Evolutionary conservation across 53 echinoderm and acorn worm species (phyloP).

Genomic region (Holothuria leucospilota): DNA sequence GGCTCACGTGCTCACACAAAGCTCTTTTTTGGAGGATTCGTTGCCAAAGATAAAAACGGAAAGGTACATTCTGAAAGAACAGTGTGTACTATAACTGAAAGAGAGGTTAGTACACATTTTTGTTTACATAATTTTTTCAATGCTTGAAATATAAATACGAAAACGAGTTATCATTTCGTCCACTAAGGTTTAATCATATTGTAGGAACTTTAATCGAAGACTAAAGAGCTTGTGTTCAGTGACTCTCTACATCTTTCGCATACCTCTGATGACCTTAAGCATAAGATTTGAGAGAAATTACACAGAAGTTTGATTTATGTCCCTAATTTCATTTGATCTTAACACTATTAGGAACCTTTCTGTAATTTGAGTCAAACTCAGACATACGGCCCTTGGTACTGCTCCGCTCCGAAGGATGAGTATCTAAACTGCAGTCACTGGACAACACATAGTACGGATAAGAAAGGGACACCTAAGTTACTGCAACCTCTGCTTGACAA

Average conservation of each 20-base stretch:
- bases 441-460: constrained; percentile 8
- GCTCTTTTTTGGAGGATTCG: constrained; percentile 3
- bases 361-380: constrained; percentile 12
- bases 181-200: no score
- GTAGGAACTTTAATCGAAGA: no score
- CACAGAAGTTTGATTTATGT: no score
- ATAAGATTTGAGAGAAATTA: no score
- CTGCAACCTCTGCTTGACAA: neutral
- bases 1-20: neutral
- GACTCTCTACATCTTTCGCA: no score
- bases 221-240: no score
- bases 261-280: no score
- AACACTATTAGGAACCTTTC: neutral
- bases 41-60: neutral
- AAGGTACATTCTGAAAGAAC: neutral
- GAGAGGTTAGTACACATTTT: neutral
- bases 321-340: no score
- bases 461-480: neutral
- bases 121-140: no score
- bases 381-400: constrained; percentile 13
- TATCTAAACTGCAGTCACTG: constrained; percentile 19
- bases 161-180: no score
- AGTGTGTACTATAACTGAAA: neutral
- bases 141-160: no score
- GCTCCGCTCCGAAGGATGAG: constrained; percentile 12